Evolutionary conservation across 30 jellyfish, hydroid and myxozoan species (phyloP).

Genomic region (Pelagia noctiluca): DNA sequence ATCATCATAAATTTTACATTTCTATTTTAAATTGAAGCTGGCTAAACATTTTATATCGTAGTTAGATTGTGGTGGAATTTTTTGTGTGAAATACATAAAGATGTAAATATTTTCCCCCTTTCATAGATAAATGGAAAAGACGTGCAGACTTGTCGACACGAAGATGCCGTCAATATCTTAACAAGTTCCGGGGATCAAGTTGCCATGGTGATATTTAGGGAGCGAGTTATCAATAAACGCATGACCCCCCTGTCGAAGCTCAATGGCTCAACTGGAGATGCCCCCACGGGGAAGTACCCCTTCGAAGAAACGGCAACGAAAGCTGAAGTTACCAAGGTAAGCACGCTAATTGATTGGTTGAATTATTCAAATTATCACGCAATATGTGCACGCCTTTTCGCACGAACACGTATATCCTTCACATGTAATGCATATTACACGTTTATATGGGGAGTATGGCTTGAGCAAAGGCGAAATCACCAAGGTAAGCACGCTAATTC

Average conservation of each 20-base stretch:
- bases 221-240: conserved; percentile 81
- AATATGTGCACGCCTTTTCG: too few relatives aligned
- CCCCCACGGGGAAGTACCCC: conserved; percentile 58
- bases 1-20: too few relatives aligned
- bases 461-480: conserved; percentile 79
- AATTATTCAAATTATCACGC: not conserved
- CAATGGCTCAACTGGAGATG: conserved; percentile 73
- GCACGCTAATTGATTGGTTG: not conserved
- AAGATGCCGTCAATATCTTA: conserved; percentile 89
- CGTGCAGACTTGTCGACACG: conserved; percentile 89
- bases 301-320: conserved; percentile 72
- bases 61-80: too few relatives aligned
- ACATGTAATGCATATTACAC: too few relatives aligned
- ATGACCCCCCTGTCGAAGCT: conserved; percentile 96
- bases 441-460: too few relatives aligned
- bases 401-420: too few relatives aligned
- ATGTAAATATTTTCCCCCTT: too few relatives aligned
- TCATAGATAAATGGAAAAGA: conserved; percentile 93
- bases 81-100: too few relatives aligned
- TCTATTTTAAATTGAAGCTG: too few relatives aligned
- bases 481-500: conserved; percentile 55
- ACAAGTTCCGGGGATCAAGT: conserved; percentile 91
- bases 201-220: conserved; percentile 87
- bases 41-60: too few relatives aligned
- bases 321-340: conserved; percentile 82